These are phyloP conservation scores for Chymomyza costata DNA, from an alignment of 1,140 invertebrate genomes.

Conservation along the genomic window DNA sequence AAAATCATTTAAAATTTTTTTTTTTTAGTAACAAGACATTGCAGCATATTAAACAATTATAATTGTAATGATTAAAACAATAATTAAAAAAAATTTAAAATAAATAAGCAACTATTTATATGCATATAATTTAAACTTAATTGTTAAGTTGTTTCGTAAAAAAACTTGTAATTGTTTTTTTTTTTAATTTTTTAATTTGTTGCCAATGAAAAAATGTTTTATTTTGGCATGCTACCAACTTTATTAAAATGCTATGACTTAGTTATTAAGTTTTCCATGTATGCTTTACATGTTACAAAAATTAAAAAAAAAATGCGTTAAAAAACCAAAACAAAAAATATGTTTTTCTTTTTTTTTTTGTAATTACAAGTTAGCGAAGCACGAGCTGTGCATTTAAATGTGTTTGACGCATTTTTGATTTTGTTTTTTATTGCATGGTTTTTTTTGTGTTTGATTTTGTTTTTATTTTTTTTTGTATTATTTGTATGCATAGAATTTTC, in stretches of 20 bases:
- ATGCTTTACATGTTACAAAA: conserved; percentile 27
- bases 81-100: conserved; percentile 32
- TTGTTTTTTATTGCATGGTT: conserved; percentile 5
- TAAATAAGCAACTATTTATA: conserved; percentile 11
- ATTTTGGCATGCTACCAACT: not conserved
- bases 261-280: conserved; percentile 53
- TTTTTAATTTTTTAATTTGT: too few relatives aligned
- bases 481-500: conserved; percentile 13
- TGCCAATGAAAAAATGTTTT: too few relatives aligned
- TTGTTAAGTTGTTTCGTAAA: too few relatives aligned
- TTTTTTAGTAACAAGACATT: conserved; percentile 27
- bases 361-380: conserved; percentile 17
- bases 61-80: conserved; percentile 29
- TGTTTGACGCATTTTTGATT: conserved; percentile 1
- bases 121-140: not conserved
- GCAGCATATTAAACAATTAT: conserved; percentile 22
- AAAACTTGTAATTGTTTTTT: too few relatives aligned
- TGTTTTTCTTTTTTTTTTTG: too few relatives aligned
- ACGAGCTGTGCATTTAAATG: too few relatives aligned
- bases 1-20: conserved; percentile 14
- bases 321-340: conserved; percentile 6
- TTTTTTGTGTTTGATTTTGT: conserved; percentile 4
- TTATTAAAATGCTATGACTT: conserved; percentile 58
- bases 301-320: conserved; percentile 9
- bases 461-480: not conserved